phyloP scores from a whole-genome alignment of 2,113 vertebrate species.

The Scalopus aquaticus region DNA sequence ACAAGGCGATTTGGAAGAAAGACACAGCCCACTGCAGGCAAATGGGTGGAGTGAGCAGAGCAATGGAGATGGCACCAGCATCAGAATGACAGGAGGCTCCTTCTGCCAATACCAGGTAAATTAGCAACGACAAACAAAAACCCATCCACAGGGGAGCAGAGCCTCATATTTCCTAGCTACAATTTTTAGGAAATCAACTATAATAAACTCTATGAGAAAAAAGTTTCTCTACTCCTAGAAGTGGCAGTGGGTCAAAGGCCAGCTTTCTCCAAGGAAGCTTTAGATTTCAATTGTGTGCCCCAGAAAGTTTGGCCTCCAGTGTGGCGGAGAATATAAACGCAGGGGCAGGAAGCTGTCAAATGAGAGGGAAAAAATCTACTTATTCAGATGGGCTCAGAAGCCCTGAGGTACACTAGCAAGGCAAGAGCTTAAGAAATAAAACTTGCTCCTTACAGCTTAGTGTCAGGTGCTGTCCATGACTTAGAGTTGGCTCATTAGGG shows the following conservation, averaged over 20 bases:
- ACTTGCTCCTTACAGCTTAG: neutral
- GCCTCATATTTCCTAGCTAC: neutral
- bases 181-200: neutral
- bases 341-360: neutral
- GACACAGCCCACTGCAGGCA: neutral
- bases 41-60: neutral
- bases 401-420: neutral
- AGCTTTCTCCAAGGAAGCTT: neutral
- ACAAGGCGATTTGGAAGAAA: neutral
- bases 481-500: conserved; percentile 19
- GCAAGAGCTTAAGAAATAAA: conserved; percentile 39
- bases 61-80: neutral
- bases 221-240: neutral
- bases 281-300: conserved; percentile 13
- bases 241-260: neutral
- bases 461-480: neutral
- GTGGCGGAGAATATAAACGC: neutral
- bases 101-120: neutral
- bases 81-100: neutral
- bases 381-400: neutral
- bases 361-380: neutral
- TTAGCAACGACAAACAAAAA: neutral
- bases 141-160: neutral
- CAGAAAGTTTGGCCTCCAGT: neutral
- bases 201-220: neutral